Evolutionary conservation across 2,113 vertebrate species (phyloP).

Genomic region (Lonchura striata): DNA sequence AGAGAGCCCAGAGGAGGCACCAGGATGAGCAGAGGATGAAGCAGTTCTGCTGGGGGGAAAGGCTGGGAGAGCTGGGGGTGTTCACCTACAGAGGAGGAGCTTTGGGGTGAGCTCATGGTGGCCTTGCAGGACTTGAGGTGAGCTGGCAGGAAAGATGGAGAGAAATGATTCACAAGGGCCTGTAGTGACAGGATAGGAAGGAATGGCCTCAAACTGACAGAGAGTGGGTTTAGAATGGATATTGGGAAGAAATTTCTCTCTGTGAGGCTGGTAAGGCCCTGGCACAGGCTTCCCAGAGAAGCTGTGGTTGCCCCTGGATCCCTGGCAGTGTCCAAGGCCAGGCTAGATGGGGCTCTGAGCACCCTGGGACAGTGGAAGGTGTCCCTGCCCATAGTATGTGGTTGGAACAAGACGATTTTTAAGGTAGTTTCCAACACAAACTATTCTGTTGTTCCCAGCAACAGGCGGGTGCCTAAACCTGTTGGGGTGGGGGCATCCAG

Average conservation of each 20-base stretch:
- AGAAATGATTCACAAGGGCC: background rate
- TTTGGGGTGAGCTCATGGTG: background rate
- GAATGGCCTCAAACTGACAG: background rate
- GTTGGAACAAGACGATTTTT: rapidly evolving
- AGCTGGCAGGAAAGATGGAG: background rate
- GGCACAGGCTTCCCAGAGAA: background rate
- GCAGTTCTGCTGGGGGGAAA: background rate
- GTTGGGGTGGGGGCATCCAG: background rate
- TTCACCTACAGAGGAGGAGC: background rate
- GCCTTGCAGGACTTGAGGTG: background rate
- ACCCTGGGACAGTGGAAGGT: rapidly evolving
- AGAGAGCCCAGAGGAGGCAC: background rate
- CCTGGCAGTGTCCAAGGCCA: background rate
- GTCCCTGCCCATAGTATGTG: background rate
- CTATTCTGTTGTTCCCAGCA: background rate
- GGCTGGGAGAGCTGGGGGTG: background rate
- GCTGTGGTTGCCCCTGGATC: background rate
- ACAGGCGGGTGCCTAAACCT: background rate
- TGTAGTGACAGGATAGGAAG: background rate
- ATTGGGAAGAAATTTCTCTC: background rate
- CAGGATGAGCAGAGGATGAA: background rate
- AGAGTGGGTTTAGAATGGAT: background rate
- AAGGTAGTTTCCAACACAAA: background rate
- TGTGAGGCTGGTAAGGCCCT: background rate
- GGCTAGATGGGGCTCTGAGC: background rate